Base-by-base conservation (phyloP, 1,140 invertebrate species). In the Drosophila mojavensis region DNA sequence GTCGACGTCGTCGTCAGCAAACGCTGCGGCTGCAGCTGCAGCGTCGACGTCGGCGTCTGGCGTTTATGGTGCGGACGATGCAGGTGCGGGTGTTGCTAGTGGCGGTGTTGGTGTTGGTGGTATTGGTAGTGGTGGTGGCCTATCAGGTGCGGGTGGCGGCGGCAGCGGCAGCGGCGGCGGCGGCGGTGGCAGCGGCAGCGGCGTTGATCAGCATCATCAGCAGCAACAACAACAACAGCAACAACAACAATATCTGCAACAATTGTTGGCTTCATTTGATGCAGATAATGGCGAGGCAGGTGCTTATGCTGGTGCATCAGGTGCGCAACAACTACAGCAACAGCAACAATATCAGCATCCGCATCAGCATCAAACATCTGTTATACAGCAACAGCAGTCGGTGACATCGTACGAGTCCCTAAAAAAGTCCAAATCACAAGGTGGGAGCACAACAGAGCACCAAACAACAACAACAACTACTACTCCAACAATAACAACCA, bases 401-500 rank as follows among this genome's bases (percentile, higher is more conserved):
- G 84, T 89, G 84, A 84, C 84, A 78, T 89, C 84, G 78, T 89
- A 75, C 78, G 90, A 91, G 72, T 88, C 85, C 68, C 75, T 91
- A 92, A 94, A 96, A 91, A 95, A 95, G 90, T 96, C 96, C 92
- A 96, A 96, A 93, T 96, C 95, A 93, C 96, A 97, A 96, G 96
- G 96, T 96, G 97, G 96, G 94, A 95, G 96, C 94, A 88, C 80
- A 81, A 84, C 84, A 89, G 83, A 88, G 84, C 80, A 88, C 79
- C 68, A 39, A 39, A 53, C 60, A 65, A 77, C 53, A 54, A 62
- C 64, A 71, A 59, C 43, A 58, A 67, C 56, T 13, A 28, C 54
- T 26, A 64, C 54, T 30, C 60, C 50, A 62, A 76, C 61, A 62
- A 79, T 50, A 33, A 64, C 65, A 33, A 61, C 63, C 41, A 74